phyloP scores from a whole-genome alignment of 2,888 invertebrate species.

The Drosophila nr. medialis region DNA sequence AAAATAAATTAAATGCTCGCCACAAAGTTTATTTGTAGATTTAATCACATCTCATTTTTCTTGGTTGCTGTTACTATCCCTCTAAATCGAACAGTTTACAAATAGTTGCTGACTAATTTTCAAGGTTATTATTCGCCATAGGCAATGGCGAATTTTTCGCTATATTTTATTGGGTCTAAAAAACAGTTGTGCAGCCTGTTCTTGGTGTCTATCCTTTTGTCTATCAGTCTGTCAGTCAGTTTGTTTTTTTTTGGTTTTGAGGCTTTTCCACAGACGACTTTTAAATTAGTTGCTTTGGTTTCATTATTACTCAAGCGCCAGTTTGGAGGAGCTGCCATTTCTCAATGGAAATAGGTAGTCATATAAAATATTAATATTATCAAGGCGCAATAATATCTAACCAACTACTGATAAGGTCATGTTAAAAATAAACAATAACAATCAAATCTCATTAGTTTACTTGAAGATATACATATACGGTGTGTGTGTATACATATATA shows the following conservation, averaged over 20 bases:
- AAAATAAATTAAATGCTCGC: not conserved
- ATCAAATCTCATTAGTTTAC: constrained; percentile 39
- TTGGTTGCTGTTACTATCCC: not conserved
- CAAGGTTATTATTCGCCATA: not conserved
- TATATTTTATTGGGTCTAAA: not conserved
- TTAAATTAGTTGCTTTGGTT: constrained; percentile 6
- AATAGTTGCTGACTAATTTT: constrained; percentile 31
- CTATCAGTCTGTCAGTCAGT: not conserved
- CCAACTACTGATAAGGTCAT: constrained; percentile 35
- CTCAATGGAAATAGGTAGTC: constrained; percentile 7
- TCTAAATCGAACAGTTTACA: not conserved
- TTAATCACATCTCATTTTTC: not conserved
- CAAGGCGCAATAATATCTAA: constrained; percentile 22
- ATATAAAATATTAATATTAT: not conserved
- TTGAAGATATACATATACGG: constrained; percentile 6
- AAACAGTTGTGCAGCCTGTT: constrained; percentile 55
- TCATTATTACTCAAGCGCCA: constrained; percentile 4
- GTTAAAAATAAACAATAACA: constrained; percentile 53
- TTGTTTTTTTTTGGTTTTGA: not conserved
- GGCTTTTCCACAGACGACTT: not conserved
- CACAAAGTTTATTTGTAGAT: not conserved
- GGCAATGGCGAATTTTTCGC: constrained; percentile 5
- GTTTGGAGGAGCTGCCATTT: not conserved
- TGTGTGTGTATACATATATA: not conserved
- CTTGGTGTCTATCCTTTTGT: constrained; percentile 7